Evolutionary conservation across 2,888 invertebrate genomes (phyloP), one percentile per base, ranked within the genome.

Genomic region (Boloria selene): DNA sequence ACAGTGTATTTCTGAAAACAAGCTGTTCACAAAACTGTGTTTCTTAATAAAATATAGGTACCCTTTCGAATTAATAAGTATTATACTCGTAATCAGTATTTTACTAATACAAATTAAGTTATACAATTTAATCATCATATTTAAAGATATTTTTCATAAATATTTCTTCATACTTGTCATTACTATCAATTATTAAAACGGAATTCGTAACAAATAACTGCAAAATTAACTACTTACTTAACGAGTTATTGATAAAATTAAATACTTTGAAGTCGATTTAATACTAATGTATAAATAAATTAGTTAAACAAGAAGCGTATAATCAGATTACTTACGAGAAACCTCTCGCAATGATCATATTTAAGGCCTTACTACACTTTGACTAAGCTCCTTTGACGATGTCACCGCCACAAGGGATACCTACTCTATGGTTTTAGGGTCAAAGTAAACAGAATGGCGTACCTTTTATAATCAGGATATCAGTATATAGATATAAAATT

Each of bases 331-430:
- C 69, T 69, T 75, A 77, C 53, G 64, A 68, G 72, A 71, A 75
- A 73, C 76, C 74, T 75, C 71, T 74, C 69, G 61, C 76, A 73
- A 74, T 77, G 78, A 80, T 83, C 80, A 82, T 80, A 82, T 81
- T 82, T 82, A 79, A 80, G 75, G 79, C 78, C 76, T 79, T 77
- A 77, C 78, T 82, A 81, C 79, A 80, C 84, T 81, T 76, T 70
- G 70, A 74, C 74, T 81, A 82, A 84, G 79, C 80, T 78, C 77
- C 79, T 84, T 83, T 83, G 80, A 70, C 70, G 70, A 75, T 77
- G 78, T 77, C 78, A 74, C 73, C 75, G 73, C 77, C 77, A 78
- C 79, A 79, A 78, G 79, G 78, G 80, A 74, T 73, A 75, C 70
- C 61, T 38, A 38, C 65, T 70, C 70, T 68, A 70, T 68, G 72